phyloP scores from a whole-genome alignment of 1,140 invertebrate species.

The Diorhabda carinulata region DNA sequence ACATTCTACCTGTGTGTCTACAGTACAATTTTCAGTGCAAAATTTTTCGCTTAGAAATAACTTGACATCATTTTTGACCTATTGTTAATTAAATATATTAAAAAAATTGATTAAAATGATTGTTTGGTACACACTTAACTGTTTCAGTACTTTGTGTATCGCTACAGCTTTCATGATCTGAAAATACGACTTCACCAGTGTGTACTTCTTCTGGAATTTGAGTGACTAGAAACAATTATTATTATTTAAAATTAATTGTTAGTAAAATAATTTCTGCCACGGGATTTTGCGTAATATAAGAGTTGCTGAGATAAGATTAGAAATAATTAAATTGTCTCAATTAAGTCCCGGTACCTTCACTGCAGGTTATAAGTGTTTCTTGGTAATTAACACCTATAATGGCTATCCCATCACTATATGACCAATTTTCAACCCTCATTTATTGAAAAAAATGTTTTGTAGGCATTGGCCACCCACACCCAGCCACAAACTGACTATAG shows the following conservation, averaged over 20 bases:
- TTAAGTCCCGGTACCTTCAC: too few relatives aligned
- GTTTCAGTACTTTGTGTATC: constrained; percentile 27
- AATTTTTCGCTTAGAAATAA: constrained; percentile 24
- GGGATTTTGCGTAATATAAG: constrained; percentile 7
- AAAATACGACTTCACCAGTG: constrained; percentile 32
- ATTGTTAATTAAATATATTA: constrained; percentile 1
- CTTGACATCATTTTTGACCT: constrained; percentile 35
- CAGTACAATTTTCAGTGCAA: constrained; percentile 31
- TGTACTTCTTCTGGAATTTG: constrained; percentile 34
- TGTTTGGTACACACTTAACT: constrained; percentile 18
- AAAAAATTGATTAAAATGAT: constrained; percentile 12
- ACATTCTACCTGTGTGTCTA: constrained; percentile 44
- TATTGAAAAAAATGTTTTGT: too few relatives aligned
- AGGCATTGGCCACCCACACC: too few relatives aligned
- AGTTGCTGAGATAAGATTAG: not conserved
- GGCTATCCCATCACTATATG: too few relatives aligned
- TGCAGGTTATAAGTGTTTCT: too few relatives aligned
- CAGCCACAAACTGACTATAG: too few relatives aligned
- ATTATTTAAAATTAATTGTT: not conserved
- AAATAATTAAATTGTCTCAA: too few relatives aligned
- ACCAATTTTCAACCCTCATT: too few relatives aligned
- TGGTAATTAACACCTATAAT: too few relatives aligned
- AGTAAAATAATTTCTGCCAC: not conserved
- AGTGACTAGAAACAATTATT: constrained; percentile 28
- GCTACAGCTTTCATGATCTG: constrained; percentile 29